Evolutionary conservation across 2,888 invertebrate genomes (phyloP).

Genomic region (Saturnia japonica): DNA sequence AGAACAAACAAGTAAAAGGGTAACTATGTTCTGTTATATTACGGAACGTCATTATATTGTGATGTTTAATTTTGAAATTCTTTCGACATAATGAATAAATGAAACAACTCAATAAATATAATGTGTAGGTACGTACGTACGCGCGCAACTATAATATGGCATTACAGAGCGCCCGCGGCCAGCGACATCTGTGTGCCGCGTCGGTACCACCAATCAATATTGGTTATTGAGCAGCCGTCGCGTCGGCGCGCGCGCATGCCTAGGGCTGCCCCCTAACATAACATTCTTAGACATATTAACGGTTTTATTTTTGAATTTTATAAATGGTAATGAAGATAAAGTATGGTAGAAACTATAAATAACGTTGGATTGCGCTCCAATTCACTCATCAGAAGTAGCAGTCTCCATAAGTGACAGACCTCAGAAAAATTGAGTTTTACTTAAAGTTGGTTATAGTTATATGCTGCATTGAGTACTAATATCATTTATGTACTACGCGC

Average conservation of each 20-base stretch:
- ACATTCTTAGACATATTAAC: background rate
- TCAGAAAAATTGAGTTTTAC: background rate
- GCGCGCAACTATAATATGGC: background rate
- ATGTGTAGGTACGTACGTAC: constrained; percentile 14
- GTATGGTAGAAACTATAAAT: too few species aligned
- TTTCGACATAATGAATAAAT: constrained; percentile 6
- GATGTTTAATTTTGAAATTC: constrained; percentile 9
- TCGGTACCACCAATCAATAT: constrained; percentile 9
- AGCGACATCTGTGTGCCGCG: constrained; percentile 14
- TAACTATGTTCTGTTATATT: background rate
- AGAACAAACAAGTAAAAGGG: background rate
- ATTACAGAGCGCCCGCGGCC: constrained; percentile 6
- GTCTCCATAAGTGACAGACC: background rate
- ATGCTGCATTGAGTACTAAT: background rate
- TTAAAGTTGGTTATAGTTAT: background rate
- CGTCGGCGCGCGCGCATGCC: constrained; percentile 1
- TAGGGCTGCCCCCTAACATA: background rate
- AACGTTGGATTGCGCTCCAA: background rate
- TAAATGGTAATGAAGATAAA: too few species aligned
- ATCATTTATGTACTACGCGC: background rate
- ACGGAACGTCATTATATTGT: background rate
- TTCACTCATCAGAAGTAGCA: background rate
- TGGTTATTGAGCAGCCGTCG: constrained; percentile 14
- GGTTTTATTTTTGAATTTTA: too few species aligned
- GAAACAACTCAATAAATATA: constrained; percentile 14